Evolutionary conservation across 2,797 vertebrate species (phyloP).

Genomic region (Xenopus petersii): DNA sequence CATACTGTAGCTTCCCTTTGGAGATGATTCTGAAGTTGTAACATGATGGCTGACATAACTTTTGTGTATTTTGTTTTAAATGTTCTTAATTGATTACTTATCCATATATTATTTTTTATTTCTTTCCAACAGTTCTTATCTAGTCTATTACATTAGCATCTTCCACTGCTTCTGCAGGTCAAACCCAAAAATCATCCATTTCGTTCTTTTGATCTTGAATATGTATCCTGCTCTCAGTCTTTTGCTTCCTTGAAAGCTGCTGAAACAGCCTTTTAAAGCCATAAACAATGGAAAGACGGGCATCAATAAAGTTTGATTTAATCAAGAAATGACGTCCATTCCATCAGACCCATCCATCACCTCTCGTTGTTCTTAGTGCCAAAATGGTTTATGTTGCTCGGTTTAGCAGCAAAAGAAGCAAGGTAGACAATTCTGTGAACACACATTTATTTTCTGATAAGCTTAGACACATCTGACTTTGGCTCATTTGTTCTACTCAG

Average conservation of each 20-base stretch:
- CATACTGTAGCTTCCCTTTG: no score
- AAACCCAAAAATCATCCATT: background rate
- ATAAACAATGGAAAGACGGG: constrained; percentile 43
- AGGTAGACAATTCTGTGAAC: constrained; percentile 26
- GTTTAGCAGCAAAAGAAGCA: constrained; percentile 32
- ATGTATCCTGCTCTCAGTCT: constrained; percentile 17
- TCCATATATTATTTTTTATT: no score
- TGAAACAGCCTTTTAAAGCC: constrained; percentile 41
- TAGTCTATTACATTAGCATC: background rate
- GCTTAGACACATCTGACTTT: background rate
- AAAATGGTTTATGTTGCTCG: constrained; percentile 45
- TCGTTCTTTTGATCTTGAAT: background rate
- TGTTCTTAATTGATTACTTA: no score
- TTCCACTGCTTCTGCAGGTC: background rate
- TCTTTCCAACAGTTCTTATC: no score
- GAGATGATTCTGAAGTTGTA: no score
- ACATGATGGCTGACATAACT: no score
- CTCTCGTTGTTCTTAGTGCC: constrained; percentile 44
- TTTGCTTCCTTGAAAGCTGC: constrained; percentile 24
- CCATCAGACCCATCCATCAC: constrained; percentile 48
- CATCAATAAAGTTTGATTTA: constrained; percentile 51
- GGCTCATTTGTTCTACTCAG: background rate
- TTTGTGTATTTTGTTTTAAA: no score
- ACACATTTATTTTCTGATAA: constrained; percentile 5
- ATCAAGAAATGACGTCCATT: constrained; percentile 49